Conservation (phyloP, 2,888 invertebrate genomes). For the Tetanocera ferruginea region DNA sequence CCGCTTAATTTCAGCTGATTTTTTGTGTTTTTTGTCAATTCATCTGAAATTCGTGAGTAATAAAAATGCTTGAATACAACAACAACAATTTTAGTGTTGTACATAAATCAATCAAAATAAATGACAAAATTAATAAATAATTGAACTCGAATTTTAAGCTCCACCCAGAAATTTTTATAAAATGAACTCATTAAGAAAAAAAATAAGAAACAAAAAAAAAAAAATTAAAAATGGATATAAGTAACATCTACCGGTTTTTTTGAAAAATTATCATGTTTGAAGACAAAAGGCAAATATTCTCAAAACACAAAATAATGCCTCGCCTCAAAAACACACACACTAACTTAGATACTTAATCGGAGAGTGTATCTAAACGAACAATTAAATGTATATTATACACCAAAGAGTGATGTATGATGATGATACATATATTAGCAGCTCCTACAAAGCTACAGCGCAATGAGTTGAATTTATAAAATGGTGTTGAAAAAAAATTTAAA, state of each 20-base stretch:
- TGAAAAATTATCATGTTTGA: not conserved
- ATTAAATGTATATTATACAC: conserved; percentile 14
- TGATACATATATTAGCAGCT: not conserved
- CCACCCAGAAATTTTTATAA: conserved; percentile 36
- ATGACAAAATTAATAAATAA: conserved; percentile 4
- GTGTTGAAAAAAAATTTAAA: not conserved
- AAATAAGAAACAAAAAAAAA: not conserved
- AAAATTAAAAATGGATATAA: not conserved
- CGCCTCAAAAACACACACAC: conserved; percentile 15
- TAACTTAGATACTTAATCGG: not conserved
- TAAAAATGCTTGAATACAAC: too few species aligned
- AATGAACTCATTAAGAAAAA: not conserved
- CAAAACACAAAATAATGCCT: not conserved
- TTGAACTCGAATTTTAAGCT: conserved; percentile 34
- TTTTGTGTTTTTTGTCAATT: too few species aligned
- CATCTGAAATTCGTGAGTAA: too few species aligned
- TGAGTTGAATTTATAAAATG: not conserved
- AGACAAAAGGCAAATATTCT: not conserved
- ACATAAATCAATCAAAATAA: not conserved
- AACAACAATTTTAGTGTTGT: not conserved
- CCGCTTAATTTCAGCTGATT: not conserved
- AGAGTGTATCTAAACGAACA: not conserved
- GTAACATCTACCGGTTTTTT: not conserved
- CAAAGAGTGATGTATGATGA: not conserved
- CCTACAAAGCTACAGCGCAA: not conserved